A percentile compares a stretch with the other conserved stretches of the same genome.
Conservation (phyloP, 1,140 invertebrate species). For the Philotrypesis tridentata region DNA sequence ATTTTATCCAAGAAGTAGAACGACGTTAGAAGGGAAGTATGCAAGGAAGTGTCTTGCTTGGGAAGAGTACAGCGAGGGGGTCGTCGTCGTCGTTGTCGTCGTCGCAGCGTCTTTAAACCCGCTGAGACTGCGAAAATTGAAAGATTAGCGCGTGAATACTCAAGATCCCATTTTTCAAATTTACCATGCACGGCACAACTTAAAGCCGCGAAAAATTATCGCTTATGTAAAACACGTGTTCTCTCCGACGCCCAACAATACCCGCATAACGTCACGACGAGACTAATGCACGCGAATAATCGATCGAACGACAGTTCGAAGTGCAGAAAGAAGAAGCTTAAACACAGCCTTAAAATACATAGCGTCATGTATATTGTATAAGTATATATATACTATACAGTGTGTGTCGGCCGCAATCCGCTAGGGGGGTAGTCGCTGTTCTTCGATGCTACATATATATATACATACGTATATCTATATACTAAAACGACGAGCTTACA, state of each 20-base stretch:
- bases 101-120: too few relatives aligned
- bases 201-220: too few relatives aligned
- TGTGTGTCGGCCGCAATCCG: background rate
- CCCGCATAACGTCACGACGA: background rate
- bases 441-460: background rate
- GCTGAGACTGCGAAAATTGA: too few relatives aligned
- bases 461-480: background rate
- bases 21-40: too few relatives aligned
- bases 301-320: background rate
- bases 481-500: constrained; percentile 51
- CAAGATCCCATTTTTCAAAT: too few relatives aligned
- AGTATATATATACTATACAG: too few relatives aligned
- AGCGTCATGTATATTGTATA: too few relatives aligned
- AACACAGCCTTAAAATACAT: background rate
- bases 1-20: too few relatives aligned
- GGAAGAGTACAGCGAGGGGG: too few relatives aligned
- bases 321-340: background rate
- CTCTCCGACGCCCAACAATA: background rate
- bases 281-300: background rate
- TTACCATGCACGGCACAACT: too few relatives aligned
- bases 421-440: constrained; percentile 3
- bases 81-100: too few relatives aligned
- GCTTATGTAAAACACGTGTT: background rate
- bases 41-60: too few relatives aligned
- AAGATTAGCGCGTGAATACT: background rate